Evolutionary conservation across 2,888 invertebrate genomes (phyloP), one percentile per base, ranked within the genome.

Genomic region (Clostera curtula): DNA sequence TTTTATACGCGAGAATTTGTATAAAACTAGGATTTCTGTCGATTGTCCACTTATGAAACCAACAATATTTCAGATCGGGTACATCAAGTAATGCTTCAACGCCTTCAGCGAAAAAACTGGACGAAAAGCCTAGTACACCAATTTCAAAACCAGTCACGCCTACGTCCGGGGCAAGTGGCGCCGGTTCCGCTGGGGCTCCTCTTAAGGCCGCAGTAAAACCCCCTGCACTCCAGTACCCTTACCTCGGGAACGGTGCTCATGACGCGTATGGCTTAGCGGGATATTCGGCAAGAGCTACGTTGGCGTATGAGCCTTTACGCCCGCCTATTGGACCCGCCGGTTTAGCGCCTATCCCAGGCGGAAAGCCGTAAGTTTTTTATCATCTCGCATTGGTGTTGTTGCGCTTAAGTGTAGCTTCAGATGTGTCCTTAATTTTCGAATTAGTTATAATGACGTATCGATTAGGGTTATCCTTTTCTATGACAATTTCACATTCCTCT

Each of bases 51-150:
- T n/a, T n/a, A n/a, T n/a, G n/a, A n/a, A n/a, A n/a, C n/a, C n/a
- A n/a, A n/a, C n/a, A n/a, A n/a, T n/a, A n/a, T 23, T 23, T 25
- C 36, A 85, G 93, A 56, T 94, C 94, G 46, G 95, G 95, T 23
- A 93, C 93, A 17, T 95, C 94, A 34, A 95, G 95, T 55, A 94
- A 94, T 66, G 93, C 93, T n/a, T 93, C 93, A 49, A 94, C 94
- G 15, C 93, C 95, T 1, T 95, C 94, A 33, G 92, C 93, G 40
- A 93, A 93, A 70, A 93, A 93, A 69, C 80, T 93, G 69, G 93
- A 93, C 67, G 95, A 95, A 56, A 95, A 95, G 71, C 93, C 96
- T 5, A 90, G 92, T 39, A 96, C 96, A 13, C 96, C 96, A 3
- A 94, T 95, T 49, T 93, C 94, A 7, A 96, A 96, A 80, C 91